Base-by-base conservation (phyloP, 2,888 invertebrate genomes). In the Rotaria macrura region DNA sequence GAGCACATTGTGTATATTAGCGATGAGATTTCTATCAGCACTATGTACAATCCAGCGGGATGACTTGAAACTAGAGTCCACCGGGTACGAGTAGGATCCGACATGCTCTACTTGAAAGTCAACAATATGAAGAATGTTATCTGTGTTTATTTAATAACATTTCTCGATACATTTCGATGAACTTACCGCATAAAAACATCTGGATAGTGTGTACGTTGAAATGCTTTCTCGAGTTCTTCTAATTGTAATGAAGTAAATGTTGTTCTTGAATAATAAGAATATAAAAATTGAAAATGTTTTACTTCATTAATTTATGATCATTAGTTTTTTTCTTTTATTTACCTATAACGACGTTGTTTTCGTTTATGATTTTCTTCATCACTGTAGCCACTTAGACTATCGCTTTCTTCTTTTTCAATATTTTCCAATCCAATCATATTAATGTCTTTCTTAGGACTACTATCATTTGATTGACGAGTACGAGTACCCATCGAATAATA, bases 191-290 rank as follows among this genome's bases (percentile, higher is more conserved):
- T 89, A 88, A 90, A 91, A 57, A 91, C 90, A 87, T 91, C 91
- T 74, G 91, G 91, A 87, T 96, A 96, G 89, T 96, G 95, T 0
- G 95, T 95, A 89, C 95, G 95, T 89, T 95, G 95, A 89, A 96
- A 96, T 0, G 96, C 95, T 65, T 95, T 93, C 89, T 96, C 96
- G 85, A 96, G 91, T 90, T 96, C 96, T 89, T 96, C 95, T 87
- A 96, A 91, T 90, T 96, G 96, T 87, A 94, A 93, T 89, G 95
- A 95, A 43, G 95, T 95, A 89, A 96, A 96, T 7, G 96, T 96
- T 10, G 96, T 96, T 89, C 96, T 52, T 10, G 23, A 52, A 52
- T 20, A 20, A 2, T 72, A 25, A 1, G 29, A 38, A 40, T 10
- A 74, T 0, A 40, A 43, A 74, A 23, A n/a, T 40, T 43, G 5